A percentile compares a stretch with the other conserved stretches of the same genome.
phyloP scores from a whole-genome alignment of 2,797 vertebrate genomes.

The Tinamus major region DNA sequence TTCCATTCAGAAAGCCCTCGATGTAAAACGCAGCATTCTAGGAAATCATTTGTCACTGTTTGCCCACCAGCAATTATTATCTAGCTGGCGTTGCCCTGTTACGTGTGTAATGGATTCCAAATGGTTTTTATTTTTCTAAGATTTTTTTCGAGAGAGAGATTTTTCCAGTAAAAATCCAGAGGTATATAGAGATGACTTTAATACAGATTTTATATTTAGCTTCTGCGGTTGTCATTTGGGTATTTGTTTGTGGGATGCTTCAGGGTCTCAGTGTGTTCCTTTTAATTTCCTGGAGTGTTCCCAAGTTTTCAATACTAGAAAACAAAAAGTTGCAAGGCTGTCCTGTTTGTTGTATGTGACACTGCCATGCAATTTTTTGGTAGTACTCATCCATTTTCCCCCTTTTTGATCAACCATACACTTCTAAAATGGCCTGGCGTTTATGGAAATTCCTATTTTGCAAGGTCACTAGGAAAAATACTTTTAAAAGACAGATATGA shows the following conservation, averaged over 20 bases:
- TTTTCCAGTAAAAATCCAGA: background rate
- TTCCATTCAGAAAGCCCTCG: background rate
- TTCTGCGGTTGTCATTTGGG: background rate
- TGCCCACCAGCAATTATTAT: background rate
- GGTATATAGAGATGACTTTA: background rate
- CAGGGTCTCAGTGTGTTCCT: background rate
- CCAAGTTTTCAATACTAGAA: background rate
- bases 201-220: background rate
- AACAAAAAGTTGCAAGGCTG: background rate
- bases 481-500: background rate
- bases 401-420: background rate
- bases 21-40: background rate
- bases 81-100: background rate
- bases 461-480: background rate
- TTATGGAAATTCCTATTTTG: background rate
- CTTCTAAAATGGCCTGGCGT: background rate
- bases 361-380: background rate
- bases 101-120: background rate
- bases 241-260: background rate
- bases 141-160: background rate
- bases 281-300: background rate
- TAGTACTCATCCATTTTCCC: background rate
- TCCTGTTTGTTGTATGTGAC: background rate
- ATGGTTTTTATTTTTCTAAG: background rate
- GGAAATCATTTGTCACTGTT: background rate